Base-by-base conservation (phyloP, 2,113 vertebrate genomes). In the Coryphaenoides rupestris region DNA sequence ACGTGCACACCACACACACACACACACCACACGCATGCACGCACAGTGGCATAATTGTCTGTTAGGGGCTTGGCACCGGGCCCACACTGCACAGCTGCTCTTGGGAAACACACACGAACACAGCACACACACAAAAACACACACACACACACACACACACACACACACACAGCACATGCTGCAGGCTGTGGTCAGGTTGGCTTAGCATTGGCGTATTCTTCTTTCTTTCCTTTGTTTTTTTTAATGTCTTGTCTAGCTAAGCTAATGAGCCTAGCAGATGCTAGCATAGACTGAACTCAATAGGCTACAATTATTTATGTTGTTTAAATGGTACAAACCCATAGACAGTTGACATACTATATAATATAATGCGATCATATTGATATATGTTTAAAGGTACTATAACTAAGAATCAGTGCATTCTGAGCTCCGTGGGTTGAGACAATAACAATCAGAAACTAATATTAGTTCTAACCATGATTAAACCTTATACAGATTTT, bases 11-110 rank as follows among this genome's bases (percentile, higher is more conserved):
- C n/a, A 45, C 65, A 55, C 24, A 12, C 58, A 13, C 70, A 1
- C 68, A 21, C 69, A 55, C 72, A 40, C 62, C 59, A 63, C 52
- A 50, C 68, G 47, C 63, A 70, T 65, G 64, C 76, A 72, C 70
- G 70, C 78, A 86, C 75, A 86, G 70, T 75, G 77, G 82, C 76
- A 63, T 79, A 83, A 84, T 87, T 87, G 86, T 87, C 84, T 85
- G 82, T 87, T 85, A 82, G 79, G 63, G 75, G 74, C 58, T 84
- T 87, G 86, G 86, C 86, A 73, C 66, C 64, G 19, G 26, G 84
- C 80, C 84, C 79, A 22, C 58, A 46, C 75, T 78, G 72, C 84
- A 86, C 86, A 87, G 86, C 86, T 87, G 86, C 84, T 80, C 77
- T 61, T 70, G 75, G 60, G 75, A 74, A 81, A 75, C 66, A 76